Base-by-base conservation (phyloP, 1,140 invertebrate genomes). In the Ptiloglossa arizonensis region DNA sequence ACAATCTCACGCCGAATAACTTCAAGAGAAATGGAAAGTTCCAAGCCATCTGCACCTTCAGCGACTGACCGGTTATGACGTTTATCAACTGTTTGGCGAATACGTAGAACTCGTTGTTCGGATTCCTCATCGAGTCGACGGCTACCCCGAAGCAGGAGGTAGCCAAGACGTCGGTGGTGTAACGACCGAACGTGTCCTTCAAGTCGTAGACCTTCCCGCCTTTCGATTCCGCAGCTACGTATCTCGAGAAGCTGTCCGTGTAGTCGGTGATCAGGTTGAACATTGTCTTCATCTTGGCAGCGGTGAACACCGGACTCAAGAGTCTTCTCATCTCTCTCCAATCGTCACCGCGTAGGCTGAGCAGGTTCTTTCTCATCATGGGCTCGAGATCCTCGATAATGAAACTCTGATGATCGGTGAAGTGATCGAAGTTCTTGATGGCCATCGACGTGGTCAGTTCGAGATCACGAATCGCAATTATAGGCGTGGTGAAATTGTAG, bases 221-320 rank as follows among this genome's bases (percentile, higher is more conserved):
- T 15, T 57, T 22, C 4, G 71, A 54, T 4, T 68, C 17, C 0
- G 9, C 22, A 0, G 8, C 27, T 0, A 81, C 2, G 19, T n/a
- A 67, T 46, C 29, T 6, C 0, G 2, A 19, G 2, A 78, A 66
- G 1, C 59, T 69, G 2, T 78, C 64, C 0, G 73, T 79, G 24
- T 74, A 83, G 1, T 75, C 19, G 13, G 15, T 19, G 3, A 82
- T 73, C 9, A 82, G 27, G 1, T 22, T 22, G 11, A 60, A 82
- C 81, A 82, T 82, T 15, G 29, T 54, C 8, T 80, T 82, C 71
- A 82, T 76, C 8, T 82, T 82, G 15, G 48, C 66, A 6, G 78
- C 70, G 2, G 77, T 75, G 22, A 82, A 82, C 5, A 44, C 19
- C 2, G 81, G 81, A 27, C 71, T 82, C 0, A 82, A 22, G 5